A percentile compares a stretch with the other conserved stretches of the same genome.
phyloP scores from a whole-genome alignment of 2,888 invertebrate genomes.

The Amblyteles armatorius region DNA sequence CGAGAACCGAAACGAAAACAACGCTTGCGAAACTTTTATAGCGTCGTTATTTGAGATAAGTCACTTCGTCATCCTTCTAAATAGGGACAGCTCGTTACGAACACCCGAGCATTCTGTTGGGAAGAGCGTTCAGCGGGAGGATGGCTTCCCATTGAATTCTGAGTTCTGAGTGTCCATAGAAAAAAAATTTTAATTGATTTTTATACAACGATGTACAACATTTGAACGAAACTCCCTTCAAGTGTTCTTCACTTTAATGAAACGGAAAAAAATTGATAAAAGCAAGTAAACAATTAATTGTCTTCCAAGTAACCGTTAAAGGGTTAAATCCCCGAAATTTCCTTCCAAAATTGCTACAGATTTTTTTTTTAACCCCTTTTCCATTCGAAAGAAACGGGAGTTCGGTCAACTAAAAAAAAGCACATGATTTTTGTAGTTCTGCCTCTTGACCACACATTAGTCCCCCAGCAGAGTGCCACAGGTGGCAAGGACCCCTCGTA shows the following conservation, averaged over 20 bases:
- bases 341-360: no score
- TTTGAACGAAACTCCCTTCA: no score
- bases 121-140: no score
- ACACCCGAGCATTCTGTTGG: no score
- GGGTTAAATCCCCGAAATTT: no score
- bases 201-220: no score
- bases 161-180: no score
- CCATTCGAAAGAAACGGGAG: background rate
- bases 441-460: constrained; percentile 7
- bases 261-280: background rate
- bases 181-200: no score
- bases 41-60: background rate
- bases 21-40: constrained; percentile 1
- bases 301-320: background rate
- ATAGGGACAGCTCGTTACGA: no score
- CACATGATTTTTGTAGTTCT: background rate
- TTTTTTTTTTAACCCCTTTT: background rate
- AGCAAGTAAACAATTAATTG: background rate
- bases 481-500: constrained; percentile 18
- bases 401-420: background rate
- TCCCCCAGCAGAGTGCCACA: background rate
- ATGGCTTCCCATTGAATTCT: no score
- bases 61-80: no score
- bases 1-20: background rate
- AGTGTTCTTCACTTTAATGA: background rate